Conservation (phyloP, 2,888 invertebrate species). For the Eilema caniola region DNA sequence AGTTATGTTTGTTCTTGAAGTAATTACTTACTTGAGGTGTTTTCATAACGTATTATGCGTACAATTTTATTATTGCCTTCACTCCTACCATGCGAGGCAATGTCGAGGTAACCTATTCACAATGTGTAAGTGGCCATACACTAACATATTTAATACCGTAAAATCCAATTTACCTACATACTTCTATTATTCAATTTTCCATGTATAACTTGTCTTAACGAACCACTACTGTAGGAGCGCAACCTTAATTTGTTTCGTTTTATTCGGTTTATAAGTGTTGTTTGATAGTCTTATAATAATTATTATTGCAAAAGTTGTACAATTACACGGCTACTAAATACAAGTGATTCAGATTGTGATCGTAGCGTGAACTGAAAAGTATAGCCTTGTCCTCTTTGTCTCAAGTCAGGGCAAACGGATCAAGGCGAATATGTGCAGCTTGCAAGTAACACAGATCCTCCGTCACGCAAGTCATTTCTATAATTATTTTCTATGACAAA, state of each 20-base stretch:
- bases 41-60: constrained; percentile 40
- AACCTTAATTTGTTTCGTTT: constrained; percentile 1
- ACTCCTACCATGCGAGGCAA: constrained; percentile 43
- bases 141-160: neutral
- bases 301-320: constrained; percentile 59
- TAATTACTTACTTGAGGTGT: constrained; percentile 45
- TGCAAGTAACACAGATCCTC: constrained; percentile 54
- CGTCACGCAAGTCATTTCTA: constrained; percentile 56
- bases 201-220: neutral
- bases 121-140: constrained; percentile 14
- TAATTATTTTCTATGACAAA: constrained; percentile 23
- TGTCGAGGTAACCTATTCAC: constrained; percentile 49
- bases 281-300: constrained; percentile 39
- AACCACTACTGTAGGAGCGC: neutral
- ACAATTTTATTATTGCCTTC: constrained; percentile 35
- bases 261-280: neutral
- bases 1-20: constrained; percentile 29
- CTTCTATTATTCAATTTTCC: neutral
- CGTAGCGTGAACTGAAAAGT: constrained; percentile 74
- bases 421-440: constrained; percentile 70
- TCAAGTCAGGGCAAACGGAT: constrained; percentile 69
- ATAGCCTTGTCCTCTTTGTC: constrained; percentile 74
- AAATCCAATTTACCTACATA: neutral
- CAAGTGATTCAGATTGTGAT: constrained; percentile 69
- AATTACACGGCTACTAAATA: constrained; percentile 54